Evolutionary conservation across 2,113 vertebrate genomes (phyloP).

Genomic region (Raja brachyura): DNA sequence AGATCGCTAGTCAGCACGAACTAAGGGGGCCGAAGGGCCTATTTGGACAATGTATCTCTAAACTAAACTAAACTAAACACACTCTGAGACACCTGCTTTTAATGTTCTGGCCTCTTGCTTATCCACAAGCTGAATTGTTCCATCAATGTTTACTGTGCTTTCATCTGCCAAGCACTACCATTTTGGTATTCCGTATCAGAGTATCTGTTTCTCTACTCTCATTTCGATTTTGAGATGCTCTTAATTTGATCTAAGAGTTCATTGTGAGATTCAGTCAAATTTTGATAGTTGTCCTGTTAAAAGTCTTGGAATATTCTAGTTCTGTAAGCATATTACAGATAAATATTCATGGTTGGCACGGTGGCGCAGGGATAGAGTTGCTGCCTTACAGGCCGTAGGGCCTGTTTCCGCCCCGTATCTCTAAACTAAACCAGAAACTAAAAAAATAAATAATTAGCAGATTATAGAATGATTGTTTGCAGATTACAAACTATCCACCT

Average conservation of each 20-base stretch:
- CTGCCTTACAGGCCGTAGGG: too few relatives aligned
- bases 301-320: background rate
- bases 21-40: too few relatives aligned
- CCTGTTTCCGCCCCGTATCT: too few relatives aligned
- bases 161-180: background rate
- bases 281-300: background rate
- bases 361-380: too few relatives aligned
- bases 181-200: background rate
- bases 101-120: background rate
- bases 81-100: background rate
- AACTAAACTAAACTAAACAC: too few relatives aligned
- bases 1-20: too few relatives aligned
- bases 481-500: background rate
- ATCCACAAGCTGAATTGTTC: background rate
- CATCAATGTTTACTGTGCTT: background rate
- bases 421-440: too few relatives aligned
- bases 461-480: background rate
- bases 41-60: too few relatives aligned
- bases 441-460: too few relatives aligned
- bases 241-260: background rate
- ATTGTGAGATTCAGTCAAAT: background rate
- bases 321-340: too few relatives aligned
- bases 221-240: background rate
- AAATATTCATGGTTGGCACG: too few relatives aligned
- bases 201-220: background rate